Base-by-base conservation (phyloP, 2,113 vertebrate species). In the Zosterops hypoxanthus region DNA sequence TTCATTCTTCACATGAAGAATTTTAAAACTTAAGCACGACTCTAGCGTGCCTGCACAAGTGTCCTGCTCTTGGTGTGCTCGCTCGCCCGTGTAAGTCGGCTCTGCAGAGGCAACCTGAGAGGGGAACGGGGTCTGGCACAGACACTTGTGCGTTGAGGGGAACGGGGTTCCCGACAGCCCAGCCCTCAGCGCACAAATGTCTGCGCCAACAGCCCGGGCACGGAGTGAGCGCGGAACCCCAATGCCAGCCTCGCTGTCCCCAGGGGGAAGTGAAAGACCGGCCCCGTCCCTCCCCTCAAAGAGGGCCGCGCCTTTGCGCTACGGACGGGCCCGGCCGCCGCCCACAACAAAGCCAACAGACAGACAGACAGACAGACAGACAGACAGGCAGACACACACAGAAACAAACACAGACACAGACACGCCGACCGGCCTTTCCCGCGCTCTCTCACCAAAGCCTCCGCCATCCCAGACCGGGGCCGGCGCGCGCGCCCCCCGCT, bases 201-300 rank as follows among this genome's bases (percentile, higher is more conserved):
- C 17, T 2, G 12, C 1, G 53, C 8, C 41, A 25, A 4, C 66
- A n/a, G 6, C 31, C 12, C 4, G 21, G 5, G 12, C 7, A 15
- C 11, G 6, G 22, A 12, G n/a, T 0, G 17, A 56, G 5, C 5
- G 29, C 17, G 4, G 10, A 28, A 20, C 25, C 0, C 8, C 8
- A 25, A 5, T 2, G 2, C 1, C 19, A 2, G 11, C 26, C 34
- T 3, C 14, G 4, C 15, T 8, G 4, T 4, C 6, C 41, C 14
- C n/a, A 10, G 25, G 3, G 16, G 24, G 3, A 56, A 36, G 21
- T 0, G 15, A 5, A 36, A 23, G 1, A 34, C 1, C 19, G 3
- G 22, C 31, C 66, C 70, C 8, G 6, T 8, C 42, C 42, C 8
- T 29, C 42, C 44, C 44, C 50, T 28, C 52, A 22, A 28, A 8